Conservation (phyloP, 2,888 invertebrate genomes). For the Lasioglossum leucozonium region DNA sequence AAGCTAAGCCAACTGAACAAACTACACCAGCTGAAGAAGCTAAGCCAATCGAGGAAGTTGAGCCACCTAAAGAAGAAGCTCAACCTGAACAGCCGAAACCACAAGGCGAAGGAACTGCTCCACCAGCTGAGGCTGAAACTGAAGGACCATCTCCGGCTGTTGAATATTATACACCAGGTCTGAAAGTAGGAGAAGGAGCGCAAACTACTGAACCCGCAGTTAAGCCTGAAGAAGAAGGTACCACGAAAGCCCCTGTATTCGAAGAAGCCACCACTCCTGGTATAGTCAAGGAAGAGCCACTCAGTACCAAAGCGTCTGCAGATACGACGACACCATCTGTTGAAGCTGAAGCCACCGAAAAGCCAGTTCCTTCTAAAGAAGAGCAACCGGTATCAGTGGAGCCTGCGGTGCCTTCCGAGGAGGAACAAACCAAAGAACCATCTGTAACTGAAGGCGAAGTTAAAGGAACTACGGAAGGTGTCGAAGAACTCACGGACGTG, state of each 20-base stretch:
- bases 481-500: slow-evolving; percentile 51
- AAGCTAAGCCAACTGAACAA: slow-evolving; percentile 52
- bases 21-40: slow-evolving; percentile 41
- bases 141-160: slow-evolving; percentile 23
- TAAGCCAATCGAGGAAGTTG: slow-evolving; percentile 33
- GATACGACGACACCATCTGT: slow-evolving; percentile 15
- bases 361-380: slow-evolving; percentile 34
- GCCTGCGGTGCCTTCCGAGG: slow-evolving; percentile 32
- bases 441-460: slow-evolving; percentile 25
- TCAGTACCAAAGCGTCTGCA: slow-evolving; percentile 38
- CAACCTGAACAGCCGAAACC: slow-evolving; percentile 36
- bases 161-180: slow-evolving; percentile 40
- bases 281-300: slow-evolving; percentile 37
- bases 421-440: slow-evolving; percentile 53
- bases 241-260: slow-evolving; percentile 36
- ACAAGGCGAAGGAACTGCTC: slow-evolving; percentile 50
- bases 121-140: slow-evolving; percentile 50
- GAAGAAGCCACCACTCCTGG: slow-evolving; percentile 39
- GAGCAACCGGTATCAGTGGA: slow-evolving; percentile 22
- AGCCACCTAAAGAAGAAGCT: slow-evolving; percentile 38
- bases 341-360: slow-evolving; percentile 24
- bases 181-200: slow-evolving; percentile 43
- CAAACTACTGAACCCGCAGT: slow-evolving; percentile 47
- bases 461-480: slow-evolving; percentile 40
- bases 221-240: slow-evolving; percentile 37